Conservation (phyloP, 1,140 invertebrate species). For the Chironomus tepperi region DNA sequence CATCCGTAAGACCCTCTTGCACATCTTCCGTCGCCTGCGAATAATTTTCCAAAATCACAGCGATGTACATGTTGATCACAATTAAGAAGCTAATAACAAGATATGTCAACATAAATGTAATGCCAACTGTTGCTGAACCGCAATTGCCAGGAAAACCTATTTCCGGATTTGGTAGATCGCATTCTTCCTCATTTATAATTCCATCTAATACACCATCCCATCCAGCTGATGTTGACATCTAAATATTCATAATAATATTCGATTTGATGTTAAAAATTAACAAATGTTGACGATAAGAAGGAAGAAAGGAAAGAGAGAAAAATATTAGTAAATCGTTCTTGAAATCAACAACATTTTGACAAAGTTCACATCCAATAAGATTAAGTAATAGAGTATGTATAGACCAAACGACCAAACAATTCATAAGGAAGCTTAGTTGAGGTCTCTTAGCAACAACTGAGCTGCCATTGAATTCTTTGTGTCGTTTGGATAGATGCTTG, state of each 20-base stretch:
- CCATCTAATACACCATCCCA: slow-evolving; percentile 94
- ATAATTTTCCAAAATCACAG: slow-evolving; percentile 98
- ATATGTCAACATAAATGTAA: slow-evolving; percentile 90
- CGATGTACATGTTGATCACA: slow-evolving; percentile 99
- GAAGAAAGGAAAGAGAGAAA: too few species aligned
- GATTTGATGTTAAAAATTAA: too few species aligned
- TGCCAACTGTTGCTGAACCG: slow-evolving; percentile 84
- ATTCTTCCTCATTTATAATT: slow-evolving; percentile 92
- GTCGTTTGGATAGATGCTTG: too few species aligned
- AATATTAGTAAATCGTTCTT: too few species aligned
- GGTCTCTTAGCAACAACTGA: too few species aligned
- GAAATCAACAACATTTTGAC: too few species aligned
- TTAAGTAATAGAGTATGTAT: too few species aligned
- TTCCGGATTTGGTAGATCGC: slow-evolving; percentile 75
- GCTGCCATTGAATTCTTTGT: too few species aligned
- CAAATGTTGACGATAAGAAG: too few species aligned
- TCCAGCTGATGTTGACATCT: slow-evolving; percentile 97
- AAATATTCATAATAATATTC: slow-evolving; percentile 31
- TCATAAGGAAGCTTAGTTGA: too few species aligned
- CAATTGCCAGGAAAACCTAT: slow-evolving; percentile 83
- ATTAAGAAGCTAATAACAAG: slow-evolving; percentile 97
- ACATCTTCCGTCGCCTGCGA: slow-evolving; percentile 97
- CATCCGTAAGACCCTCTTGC: slow-evolving; percentile 94
- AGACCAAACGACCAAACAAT: too few species aligned
- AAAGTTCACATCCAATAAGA: too few species aligned